Percentiles rank a stretch among this genome's conserved stretches.
phyloP scores from a whole-genome alignment of 2,113 vertebrate genomes.

The Solea solea region DNA sequence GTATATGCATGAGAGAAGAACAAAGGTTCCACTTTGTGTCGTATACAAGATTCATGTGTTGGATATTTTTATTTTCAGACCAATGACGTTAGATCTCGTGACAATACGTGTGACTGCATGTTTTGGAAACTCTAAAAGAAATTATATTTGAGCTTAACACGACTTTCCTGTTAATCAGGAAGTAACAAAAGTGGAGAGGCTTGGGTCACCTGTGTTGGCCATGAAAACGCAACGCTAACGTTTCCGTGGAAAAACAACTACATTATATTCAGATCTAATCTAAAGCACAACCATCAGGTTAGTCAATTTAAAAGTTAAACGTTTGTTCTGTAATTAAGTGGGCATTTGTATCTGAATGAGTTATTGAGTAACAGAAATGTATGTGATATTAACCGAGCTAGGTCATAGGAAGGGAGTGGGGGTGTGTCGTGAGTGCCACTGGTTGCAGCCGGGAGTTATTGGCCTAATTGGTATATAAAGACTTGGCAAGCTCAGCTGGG shows the following conservation, averaged over 20 bases:
- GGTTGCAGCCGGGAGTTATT: too few species aligned
- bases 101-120: too few species aligned
- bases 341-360: neutral
- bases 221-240: too few species aligned
- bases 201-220: too few species aligned
- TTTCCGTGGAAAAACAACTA: too few species aligned
- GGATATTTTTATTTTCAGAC: too few species aligned
- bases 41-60: neutral
- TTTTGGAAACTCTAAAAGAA: too few species aligned
- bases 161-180: too few species aligned
- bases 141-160: too few species aligned
- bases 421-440: too few species aligned
- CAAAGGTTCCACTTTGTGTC: constrained; percentile 24
- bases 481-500: neutral
- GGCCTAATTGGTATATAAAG: neutral
- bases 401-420: neutral
- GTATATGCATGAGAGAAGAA: neutral
- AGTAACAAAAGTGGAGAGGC: too few species aligned
- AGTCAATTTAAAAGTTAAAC: neutral
- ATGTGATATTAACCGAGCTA: neutral
- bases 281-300: neutral
- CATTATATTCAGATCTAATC: neutral
- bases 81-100: too few species aligned
- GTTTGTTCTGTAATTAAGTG: constrained; percentile 7
- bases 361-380: constrained; percentile 47